phyloP scores from a whole-genome alignment of 2,888 invertebrate genomes.

The Dysmachus trigonus region DNA sequence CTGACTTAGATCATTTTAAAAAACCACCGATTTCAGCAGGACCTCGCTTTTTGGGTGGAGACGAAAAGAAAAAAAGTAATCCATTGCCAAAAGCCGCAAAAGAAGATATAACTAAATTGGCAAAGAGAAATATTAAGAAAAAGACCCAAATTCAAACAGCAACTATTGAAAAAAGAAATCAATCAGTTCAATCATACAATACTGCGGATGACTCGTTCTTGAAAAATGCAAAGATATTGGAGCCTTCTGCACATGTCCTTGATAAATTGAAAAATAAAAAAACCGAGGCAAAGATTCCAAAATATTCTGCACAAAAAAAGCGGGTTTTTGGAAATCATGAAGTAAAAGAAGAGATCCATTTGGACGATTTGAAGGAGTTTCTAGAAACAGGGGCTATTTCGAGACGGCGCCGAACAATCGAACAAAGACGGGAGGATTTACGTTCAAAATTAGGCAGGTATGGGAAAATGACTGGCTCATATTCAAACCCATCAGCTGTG shows the following conservation, averaged over 20 bases:
- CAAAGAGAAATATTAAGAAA: neutral
- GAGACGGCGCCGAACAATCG: neutral
- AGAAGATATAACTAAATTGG: neutral
- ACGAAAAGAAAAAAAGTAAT: no score
- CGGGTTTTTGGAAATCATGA: slow-evolving; percentile 30
- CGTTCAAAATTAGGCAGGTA: neutral
- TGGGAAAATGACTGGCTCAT: neutral
- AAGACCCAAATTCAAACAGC: neutral
- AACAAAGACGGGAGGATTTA: neutral
- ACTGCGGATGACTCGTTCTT: slow-evolving; percentile 21
- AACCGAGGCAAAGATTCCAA: neutral
- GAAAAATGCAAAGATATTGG: slow-evolving; percentile 27
- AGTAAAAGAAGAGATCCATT: neutral
- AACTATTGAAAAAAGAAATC: neutral
- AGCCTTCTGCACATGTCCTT: slow-evolving; percentile 25
- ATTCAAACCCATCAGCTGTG: neutral
- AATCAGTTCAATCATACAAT: slow-evolving; percentile 17
- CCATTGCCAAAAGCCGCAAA: neutral
- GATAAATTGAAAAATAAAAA: neutral
- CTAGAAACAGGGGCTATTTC: slow-evolving; percentile 38
- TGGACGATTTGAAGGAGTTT: slow-evolving; percentile 44
- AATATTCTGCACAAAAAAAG: neutral
- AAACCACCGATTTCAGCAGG: neutral
- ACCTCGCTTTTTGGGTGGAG: neutral
- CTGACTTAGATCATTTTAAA: neutral